These are phyloP conservation scores for Pegoplata infirma DNA, from an alignment of 2,888 invertebrate species.

Conservation along the genomic window DNA sequence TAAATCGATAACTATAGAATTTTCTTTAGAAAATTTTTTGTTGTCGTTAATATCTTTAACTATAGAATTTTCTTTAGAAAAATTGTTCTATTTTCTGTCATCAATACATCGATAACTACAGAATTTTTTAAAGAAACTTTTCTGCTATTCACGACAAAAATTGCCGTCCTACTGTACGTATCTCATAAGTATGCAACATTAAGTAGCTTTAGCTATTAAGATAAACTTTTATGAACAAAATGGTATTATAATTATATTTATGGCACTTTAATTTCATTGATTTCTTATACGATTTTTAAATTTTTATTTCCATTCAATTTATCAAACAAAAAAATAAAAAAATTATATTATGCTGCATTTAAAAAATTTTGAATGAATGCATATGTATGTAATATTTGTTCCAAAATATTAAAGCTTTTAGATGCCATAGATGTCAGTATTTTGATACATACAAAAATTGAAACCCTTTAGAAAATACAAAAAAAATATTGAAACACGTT, in stretches of 20 bases:
- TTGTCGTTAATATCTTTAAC: no score
- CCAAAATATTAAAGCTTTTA: conserved; percentile 16
- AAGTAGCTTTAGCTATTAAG: conserved; percentile 40
- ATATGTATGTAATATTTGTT: not conserved
- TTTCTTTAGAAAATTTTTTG: no score
- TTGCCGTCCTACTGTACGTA: not conserved
- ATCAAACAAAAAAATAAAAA: not conserved
- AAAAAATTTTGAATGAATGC: not conserved
- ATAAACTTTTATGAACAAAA: conserved; percentile 18
- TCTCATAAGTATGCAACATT: conserved; percentile 8
- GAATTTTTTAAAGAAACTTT: no score
- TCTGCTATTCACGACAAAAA: not conserved
- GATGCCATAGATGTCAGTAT: conserved; percentile 34
- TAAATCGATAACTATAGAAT: no score
- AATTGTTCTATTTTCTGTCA: no score
- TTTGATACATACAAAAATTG: no score
- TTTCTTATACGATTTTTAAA: conserved; percentile 24
- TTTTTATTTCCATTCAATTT: not conserved
- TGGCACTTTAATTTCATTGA: conserved; percentile 46
- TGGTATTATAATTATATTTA: conserved; percentile 39
- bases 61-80: no score
- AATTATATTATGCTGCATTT: not conserved
- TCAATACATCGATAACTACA: no score
- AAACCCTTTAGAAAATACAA: not conserved
- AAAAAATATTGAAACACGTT: not conserved